Evolutionary conservation across 2,888 invertebrate genomes (phyloP).

Genomic region (Spialia ferax): DNA sequence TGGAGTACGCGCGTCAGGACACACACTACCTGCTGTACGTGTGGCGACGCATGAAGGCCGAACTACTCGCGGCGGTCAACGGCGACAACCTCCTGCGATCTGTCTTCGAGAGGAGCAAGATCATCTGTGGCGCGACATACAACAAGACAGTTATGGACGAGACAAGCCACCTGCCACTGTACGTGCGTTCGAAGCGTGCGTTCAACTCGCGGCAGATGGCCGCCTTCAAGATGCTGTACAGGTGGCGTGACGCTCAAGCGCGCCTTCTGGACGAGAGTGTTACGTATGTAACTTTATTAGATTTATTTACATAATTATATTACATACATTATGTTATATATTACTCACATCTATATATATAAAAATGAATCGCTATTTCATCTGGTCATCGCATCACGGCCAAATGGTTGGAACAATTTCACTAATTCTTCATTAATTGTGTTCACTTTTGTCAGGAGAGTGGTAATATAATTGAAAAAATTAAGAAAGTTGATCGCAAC

Average conservation of each 20-base stretch:
- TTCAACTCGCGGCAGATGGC: conserved; percentile 95
- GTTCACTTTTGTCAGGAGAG: too few species aligned
- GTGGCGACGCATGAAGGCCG: conserved; percentile 92
- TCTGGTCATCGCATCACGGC: too few species aligned
- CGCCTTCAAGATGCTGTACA: conserved; percentile 93
- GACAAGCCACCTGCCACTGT: conserved; percentile 91
- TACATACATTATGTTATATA: too few species aligned
- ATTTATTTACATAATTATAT: too few species aligned
- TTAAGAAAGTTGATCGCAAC: too few species aligned
- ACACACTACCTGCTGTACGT: conserved; percentile 98
- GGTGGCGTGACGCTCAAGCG: conserved; percentile 96
- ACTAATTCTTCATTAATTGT: too few species aligned
- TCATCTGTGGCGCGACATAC: conserved; percentile 90
- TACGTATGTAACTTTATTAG: conserved; percentile 88
- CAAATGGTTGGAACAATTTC: too few species aligned
- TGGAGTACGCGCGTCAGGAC: conserved; percentile 96
- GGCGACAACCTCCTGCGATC: conserved; percentile 89
- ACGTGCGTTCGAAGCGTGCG: conserved; percentile 91
- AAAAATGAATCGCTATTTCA: too few species aligned
- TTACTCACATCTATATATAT: too few species aligned
- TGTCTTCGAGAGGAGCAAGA: conserved; percentile 91
- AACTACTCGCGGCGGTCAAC: conserved; percentile 85
- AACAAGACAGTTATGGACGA: conserved; percentile 91
- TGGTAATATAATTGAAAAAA: too few species aligned
- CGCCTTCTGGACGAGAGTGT: conserved; percentile 96